Base-by-base conservation (phyloP, 2,888 invertebrate genomes). In the Platypus cylindrus region DNA sequence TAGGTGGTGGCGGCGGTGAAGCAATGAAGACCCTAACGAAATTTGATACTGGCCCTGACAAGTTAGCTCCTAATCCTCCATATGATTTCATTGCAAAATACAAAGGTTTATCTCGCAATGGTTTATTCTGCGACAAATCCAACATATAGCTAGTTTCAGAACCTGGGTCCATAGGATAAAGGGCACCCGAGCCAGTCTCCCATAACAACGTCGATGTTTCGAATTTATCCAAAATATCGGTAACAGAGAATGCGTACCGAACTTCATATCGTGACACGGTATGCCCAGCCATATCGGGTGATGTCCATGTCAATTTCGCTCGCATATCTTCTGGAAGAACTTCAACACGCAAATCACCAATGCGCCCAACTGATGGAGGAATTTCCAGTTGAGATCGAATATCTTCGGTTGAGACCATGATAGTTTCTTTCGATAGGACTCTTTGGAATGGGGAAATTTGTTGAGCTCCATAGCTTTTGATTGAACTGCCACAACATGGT, bases 301-400 rank as follows among this genome's bases (percentile, higher is more conserved):
- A 66, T 2, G 73, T 72, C 71, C 74, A 75, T 0, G 62, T 59
- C 5, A 75, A 55, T 9, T 66, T 59, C 2, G 67, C 66, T 22
- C 65, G 63, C 46, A 66, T 64, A 17, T 64, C 60, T 32, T 62
- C 59, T 1, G 61, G 53, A 11, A 66, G 48, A 2, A 66, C 54
- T 14, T 66, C 61, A 0, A 64, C 66, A 29, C 58, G 55, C 9
- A 75, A 54, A 54, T 75, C 73, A 1, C 70, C 68, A 22, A 75
- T 67, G 15, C 68, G 56, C 2, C 68, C 67, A 1, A 66, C 66
- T 3, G 62, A 53, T 23, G 56, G 46, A 30, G 55, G 50, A 28
- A 53, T 54, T 0, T 56, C 50, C 2, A 45, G 34, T 0, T 56
- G 51, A 3, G 48, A 35, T 3, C 50, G 37, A 12, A 64, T 55